A percentile compares a stretch with the other conserved stretches of the same genome.
Evolutionary conservation across 2,888 invertebrate genomes (phyloP).

Genomic region (Ichneumon xanthorius): DNA sequence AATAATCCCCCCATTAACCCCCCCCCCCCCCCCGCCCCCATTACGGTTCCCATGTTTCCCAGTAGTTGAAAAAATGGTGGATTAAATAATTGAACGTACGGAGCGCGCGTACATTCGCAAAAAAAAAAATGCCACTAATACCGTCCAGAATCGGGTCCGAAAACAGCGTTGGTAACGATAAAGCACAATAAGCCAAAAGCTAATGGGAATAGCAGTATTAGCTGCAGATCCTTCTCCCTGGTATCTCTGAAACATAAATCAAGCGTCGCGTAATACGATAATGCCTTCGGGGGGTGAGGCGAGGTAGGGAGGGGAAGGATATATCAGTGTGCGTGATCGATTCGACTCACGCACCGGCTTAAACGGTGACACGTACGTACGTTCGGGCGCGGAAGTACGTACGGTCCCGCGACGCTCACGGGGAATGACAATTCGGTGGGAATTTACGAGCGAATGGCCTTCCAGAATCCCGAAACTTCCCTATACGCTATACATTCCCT

Average conservation of each 20-base stretch:
- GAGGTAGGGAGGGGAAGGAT: conserved; percentile 8
- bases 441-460: conserved; percentile 68
- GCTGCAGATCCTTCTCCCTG: conserved; percentile 30
- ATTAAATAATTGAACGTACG: background rate
- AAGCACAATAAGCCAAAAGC: conserved; percentile 14
- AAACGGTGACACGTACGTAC: conserved; percentile 68
- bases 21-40: background rate
- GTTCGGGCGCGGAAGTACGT: conserved; percentile 53
- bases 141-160: background rate
- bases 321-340: conserved; percentile 66
- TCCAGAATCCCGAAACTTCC: conserved; percentile 62
- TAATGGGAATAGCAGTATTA: conserved; percentile 11
- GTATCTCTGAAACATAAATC: conserved; percentile 75
- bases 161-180: background rate
- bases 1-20: too few relatives aligned
- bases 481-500: background rate
- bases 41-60: background rate
- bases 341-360: conserved; percentile 68
- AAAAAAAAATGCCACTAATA: background rate
- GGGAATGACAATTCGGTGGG: conserved; percentile 65
- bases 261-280: conserved; percentile 73
- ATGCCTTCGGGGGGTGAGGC: conserved; percentile 58
- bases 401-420: conserved; percentile 57
- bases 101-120: background rate
- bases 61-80: background rate